Evolutionary conservation across 2,797 vertebrate species (phyloP).

Genomic region (Heteromormyrus szaboi): DNA sequence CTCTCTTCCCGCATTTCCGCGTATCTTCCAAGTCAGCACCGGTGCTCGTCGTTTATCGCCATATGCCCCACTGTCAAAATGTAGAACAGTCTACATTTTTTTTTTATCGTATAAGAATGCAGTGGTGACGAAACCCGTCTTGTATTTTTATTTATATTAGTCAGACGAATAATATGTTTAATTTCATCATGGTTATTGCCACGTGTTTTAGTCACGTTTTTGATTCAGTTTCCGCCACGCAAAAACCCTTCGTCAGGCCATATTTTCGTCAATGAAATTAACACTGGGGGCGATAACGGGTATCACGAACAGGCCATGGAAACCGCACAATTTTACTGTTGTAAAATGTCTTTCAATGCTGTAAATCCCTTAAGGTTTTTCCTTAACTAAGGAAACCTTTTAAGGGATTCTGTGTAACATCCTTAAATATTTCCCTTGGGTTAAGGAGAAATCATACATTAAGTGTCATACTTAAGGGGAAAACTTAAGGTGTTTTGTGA

Average conservation of each 20-base stretch:
- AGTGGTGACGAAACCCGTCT: background rate
- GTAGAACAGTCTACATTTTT: background rate
- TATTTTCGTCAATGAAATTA: background rate
- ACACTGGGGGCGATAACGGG: background rate
- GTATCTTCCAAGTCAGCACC: background rate
- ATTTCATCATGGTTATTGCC: background rate
- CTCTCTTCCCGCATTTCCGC: background rate
- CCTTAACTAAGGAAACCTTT: background rate
- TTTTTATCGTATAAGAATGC: background rate
- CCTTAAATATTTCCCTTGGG: background rate
- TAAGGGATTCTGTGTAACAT: background rate
- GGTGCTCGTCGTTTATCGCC: background rate
- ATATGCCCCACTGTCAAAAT: background rate
- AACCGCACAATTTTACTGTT: background rate
- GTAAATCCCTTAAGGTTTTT: background rate
- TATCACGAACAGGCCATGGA: background rate
- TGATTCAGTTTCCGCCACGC: background rate
- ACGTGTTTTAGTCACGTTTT: background rate
- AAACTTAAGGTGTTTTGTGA: background rate
- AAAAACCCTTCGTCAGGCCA: background rate
- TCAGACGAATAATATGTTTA: background rate
- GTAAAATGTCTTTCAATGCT: background rate
- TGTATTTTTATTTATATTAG: background rate
- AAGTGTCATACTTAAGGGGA: background rate
- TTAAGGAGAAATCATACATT: background rate